Base-by-base conservation (phyloP, 2,113 vertebrate species). In the Cardinalis cardinalis region DNA sequence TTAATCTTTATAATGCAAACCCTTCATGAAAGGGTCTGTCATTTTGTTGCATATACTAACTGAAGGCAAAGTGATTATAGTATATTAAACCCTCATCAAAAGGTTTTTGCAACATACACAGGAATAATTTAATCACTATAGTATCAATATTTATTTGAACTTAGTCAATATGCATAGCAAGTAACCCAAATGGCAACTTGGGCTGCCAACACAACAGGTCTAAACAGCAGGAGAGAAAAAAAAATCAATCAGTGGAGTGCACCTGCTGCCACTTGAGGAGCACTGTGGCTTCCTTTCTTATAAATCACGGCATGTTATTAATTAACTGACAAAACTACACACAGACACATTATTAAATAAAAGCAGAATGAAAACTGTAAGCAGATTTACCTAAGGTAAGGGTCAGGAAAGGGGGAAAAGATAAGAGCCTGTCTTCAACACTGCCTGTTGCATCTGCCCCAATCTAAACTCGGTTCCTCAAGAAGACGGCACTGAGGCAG, bases 391-490 rank as follows among this genome's bases (percentile, higher is more conserved):
- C 23, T 26, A 78, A 36, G 2, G 1, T 3, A 90, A 66, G 15
- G 8, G 14, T 79, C 32, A 65, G 23, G 23, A 79, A 79, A n/a
- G 5, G 1, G 9, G 7, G 14, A 70, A 66, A 55, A n/a, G 10
- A 58, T 11, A 59, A 16, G 11, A 74, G 14, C 6, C 20, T 52
- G 2, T 40, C 38, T 80, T 46, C 0, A 0, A 76, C 38, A n/a
- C 18, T 14, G 10, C 11, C 11, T 41, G 14, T 29, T 46, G 7
- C 23, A 55, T 51, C 41, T 72, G 23, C 41, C 44, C 61, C 25
- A 8, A 59, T 28, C 38, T 28, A 58, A 21, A 65, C 56, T 14
- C 24, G 26, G 32, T 9, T 55, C 51, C 46, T 83, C 6, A 1
- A 77, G 25, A 66, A 65, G 11, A 60, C 1, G 63, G 41, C n/a